A percentile compares a stretch with the other conserved stretches of the same genome.
These are phyloP conservation scores for Nymphalis polychloros DNA, from an alignment of 2,888 invertebrate species.

Conservation along the genomic window DNA sequence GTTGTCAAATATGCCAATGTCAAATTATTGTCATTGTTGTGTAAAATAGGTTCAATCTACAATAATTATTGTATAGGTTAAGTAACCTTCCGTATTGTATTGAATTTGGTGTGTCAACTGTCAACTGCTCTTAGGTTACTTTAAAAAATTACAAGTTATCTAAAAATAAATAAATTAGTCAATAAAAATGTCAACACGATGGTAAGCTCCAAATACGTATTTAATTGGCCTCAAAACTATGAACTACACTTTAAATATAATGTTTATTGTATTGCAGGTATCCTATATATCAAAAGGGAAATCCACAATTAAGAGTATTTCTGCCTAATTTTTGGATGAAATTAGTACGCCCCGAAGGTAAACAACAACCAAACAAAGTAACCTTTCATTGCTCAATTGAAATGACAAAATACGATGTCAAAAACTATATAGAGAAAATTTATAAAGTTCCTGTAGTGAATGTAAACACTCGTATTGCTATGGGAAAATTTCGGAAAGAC, in stretches of 20 bases:
- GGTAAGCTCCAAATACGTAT: conserved; percentile 48
- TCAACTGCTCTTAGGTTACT: background rate
- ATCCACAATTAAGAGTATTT: conserved; percentile 96
- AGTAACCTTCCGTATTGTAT: background rate
- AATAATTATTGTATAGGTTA: background rate
- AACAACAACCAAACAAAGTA: conserved; percentile 89
- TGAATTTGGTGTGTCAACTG: background rate
- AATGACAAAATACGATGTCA: conserved; percentile 95
- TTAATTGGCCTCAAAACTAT: no score
- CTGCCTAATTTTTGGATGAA: conserved; percentile 99
- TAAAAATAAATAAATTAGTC: background rate
- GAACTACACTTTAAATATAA: background rate
- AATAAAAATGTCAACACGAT: conserved; percentile 65
- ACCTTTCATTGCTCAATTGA: conserved; percentile 95
- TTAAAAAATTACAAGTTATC: background rate
- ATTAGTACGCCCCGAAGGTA: conserved; percentile 85
- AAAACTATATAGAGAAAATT: conserved; percentile 97
- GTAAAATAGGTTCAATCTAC: no score
- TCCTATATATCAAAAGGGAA: conserved; percentile 94
- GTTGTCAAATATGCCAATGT: no score
- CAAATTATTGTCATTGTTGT: background rate
- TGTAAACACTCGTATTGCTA: conserved; percentile 87
- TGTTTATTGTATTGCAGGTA: conserved; percentile 82
- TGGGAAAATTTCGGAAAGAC: conserved; percentile 86
- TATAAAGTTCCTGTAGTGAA: conserved; percentile 91